Percentiles rank a stretch among this genome's conserved stretches.
These are phyloP conservation scores for Silurus glanis DNA, from an alignment of 2,113 vertebrate species.

Conservation along the genomic window DNA sequence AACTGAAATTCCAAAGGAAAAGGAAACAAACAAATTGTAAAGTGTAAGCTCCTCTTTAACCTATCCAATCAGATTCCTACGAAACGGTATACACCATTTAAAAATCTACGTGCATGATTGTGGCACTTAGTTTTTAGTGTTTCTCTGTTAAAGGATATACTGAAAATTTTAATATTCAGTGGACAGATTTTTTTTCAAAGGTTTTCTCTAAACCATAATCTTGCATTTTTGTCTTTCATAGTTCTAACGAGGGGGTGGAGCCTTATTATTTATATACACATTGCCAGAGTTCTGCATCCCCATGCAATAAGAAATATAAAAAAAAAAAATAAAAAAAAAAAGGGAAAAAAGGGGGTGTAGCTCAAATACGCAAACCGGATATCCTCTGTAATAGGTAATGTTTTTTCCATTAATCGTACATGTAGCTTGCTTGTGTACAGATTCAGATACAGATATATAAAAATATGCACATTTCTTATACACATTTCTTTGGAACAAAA, in stretches of 20 bases:
- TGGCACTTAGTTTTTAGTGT: background rate
- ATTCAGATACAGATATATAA: background rate
- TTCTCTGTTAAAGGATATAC: no score
- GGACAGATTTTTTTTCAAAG: no score
- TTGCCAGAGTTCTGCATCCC: background rate
- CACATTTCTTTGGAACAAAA: slow-evolving; percentile 1
- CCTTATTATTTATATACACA: background rate
- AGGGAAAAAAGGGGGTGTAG: no score
- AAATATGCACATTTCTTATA: background rate
- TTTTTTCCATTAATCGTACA: background rate
- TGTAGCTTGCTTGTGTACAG: slow-evolving; percentile 10
- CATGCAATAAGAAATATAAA: background rate
- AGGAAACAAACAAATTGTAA: background rate
- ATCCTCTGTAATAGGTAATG: background rate
- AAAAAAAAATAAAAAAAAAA: background rate
- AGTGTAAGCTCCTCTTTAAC: background rate
- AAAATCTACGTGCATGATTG: slow-evolving; percentile 23
- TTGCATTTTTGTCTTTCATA: background rate
- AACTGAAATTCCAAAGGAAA: background rate
- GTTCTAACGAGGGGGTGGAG: background rate
- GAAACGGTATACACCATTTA: background rate
- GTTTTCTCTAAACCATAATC: background rate
- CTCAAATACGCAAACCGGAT: background rate
- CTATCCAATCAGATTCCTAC: background rate
- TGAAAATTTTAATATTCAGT: background rate